Evolutionary conservation across 1,140 invertebrate genomes (phyloP), one percentile per base, ranked within the genome.

Genomic region (Trachymyrmex septentrionalis): DNA sequence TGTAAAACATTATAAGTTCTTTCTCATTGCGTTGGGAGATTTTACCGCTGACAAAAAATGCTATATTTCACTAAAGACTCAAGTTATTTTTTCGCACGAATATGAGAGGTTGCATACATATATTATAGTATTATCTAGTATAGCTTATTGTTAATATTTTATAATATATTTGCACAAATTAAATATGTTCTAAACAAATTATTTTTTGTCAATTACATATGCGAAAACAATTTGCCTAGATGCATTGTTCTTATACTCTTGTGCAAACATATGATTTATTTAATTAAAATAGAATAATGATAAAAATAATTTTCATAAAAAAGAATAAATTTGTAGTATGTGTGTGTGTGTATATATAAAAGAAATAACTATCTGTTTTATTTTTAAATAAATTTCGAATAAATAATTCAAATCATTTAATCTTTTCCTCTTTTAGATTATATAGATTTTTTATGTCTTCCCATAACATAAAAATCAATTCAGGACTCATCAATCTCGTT

Each of bases 11-110:
- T 73, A 44, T 82, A 27, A n/a, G 2, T 14, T 48, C 3, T 55
- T 61, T 16, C 57, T 10, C 67, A 57, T 9, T 16, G 16, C 19
- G 12, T 30, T 27, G 44, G 10, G 27, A 63, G 5, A 63, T 77
- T 77, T 77, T 24, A 48, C 63, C 34, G 14, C 14, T 16, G 57
- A 44, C 9, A 21, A n/a, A 77, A 77, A 77, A 44, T 50, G 66
- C 48, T 38, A 69, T 30, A 59, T 55, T 53, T 19, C 50, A 21
- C 27, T 34, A n/a, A 72, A 19, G 10, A 55, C 27, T 75, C 19
- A 16, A 21, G 16, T 59, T n/a, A 34, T 30, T 73, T 16, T n/a
- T n/a, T n/a, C n/a, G 3, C 34, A 24, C 21, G 7, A 71, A 71
- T 71, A 2, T 27, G 24, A 71, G 0, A 38, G 7, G 34, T 71